Base-by-base conservation (phyloP, 2,888 invertebrate genomes). In the Hyposoter dolosus region DNA sequence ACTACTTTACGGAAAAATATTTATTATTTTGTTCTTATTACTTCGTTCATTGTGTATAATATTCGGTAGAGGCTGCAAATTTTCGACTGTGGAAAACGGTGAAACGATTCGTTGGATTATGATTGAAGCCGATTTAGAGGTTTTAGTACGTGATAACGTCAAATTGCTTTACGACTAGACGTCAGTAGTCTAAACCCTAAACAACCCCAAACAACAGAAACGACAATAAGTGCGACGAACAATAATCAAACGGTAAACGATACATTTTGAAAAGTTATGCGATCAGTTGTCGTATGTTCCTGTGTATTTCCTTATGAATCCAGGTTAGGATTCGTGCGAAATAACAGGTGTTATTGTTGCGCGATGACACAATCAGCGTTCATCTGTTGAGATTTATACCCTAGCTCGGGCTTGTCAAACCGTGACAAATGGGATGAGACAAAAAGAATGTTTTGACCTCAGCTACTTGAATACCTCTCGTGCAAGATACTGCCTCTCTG, bases 111-210 rank as follows among this genome's bases (percentile, higher is more conserved):
- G 60, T 60, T 60, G 60, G n/a, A 60, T 56, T 19, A 23, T 56
- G 56, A 56, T 56, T 56, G 3, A 23, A 23, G 10, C 23, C 0
- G 5, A 50, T 71, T 71, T 71, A 7, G 71, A 72, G 71, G 71
- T 50, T 72, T 53, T 53, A 35, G 40, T 68, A 1, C 19, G 40
- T 68, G 28, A 1, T 71, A 40, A 40, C 7, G 40, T 40, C 40
- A 10, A 40, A 9, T 28, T 50, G 65, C 35, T 65, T 65, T 65
- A 35, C 65, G 65, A 65, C 17, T 35, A 17, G n/a, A 65, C 28
- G n/a, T 4, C n/a, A n/a, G 32, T n/a, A 35, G 28, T 28, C 28
- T 60, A 15, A 28, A 56, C 23, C 19, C 23, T 10, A 10, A 56
- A 3, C 19, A 28, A 56, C 23, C 19, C 23, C 10, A 10, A 56